Conservation (phyloP, 2,797 vertebrate genomes). For the Micropoecilia bifurca region DNA sequence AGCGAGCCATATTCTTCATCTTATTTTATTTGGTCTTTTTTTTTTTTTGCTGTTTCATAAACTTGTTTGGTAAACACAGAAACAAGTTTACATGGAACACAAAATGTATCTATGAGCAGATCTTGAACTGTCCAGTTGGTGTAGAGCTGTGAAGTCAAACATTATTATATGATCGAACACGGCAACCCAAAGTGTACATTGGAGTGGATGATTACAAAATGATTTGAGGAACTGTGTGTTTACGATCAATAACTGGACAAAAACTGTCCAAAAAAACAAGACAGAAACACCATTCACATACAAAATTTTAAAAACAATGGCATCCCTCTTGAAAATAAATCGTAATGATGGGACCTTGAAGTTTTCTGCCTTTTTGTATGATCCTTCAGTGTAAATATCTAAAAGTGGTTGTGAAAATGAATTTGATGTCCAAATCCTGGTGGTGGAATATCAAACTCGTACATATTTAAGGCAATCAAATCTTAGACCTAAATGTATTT, state of each 20-base stretch:
- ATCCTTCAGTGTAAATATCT: conserved; percentile 33
- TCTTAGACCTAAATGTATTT: conserved; percentile 37
- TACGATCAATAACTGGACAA: background rate
- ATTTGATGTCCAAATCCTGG: conserved; percentile 40
- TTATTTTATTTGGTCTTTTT: background rate
- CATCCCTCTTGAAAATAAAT: conserved; percentile 51
- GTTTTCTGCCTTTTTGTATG: background rate
- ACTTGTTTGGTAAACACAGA: background rate
- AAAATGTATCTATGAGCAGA: background rate
- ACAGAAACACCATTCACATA: conserved; percentile 51
- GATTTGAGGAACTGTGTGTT: background rate
- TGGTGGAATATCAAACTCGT: conserved; percentile 33
- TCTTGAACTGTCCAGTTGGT: background rate
- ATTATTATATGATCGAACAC: background rate
- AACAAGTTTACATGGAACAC: background rate
- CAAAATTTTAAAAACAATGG: conserved; percentile 60
- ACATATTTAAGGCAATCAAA: conserved; percentile 49
- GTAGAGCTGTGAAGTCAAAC: background rate
- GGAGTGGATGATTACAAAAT: background rate
- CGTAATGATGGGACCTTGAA: background rate
- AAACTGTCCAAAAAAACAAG: conserved; percentile 40
- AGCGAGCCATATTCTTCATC: background rate
- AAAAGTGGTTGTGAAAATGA: conserved; percentile 41
- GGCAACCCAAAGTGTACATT: background rate
- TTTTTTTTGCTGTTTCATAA: background rate